Percentiles rank a stretch among this genome's conserved stretches.
phyloP scores from a whole-genome alignment of 35 echinoderm and acorn worm species.

The Diadema setosum region DNA sequence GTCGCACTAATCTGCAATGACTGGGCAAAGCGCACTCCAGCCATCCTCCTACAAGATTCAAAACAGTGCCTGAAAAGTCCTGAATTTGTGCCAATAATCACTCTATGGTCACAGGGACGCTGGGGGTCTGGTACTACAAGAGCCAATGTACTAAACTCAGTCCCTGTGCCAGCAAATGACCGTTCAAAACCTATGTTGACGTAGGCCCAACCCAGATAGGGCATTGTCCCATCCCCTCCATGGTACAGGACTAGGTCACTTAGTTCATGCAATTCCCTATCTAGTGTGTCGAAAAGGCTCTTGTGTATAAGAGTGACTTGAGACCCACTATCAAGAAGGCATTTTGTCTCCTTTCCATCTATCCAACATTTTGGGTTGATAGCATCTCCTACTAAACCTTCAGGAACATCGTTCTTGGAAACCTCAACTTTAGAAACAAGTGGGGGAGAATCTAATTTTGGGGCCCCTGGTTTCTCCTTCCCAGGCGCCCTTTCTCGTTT shows the following conservation, averaged over 20 bases:
- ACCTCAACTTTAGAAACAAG: neutral
- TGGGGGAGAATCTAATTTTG: too few relatives aligned
- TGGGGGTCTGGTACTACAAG: constrained; percentile 49
- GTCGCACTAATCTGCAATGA: constrained; percentile 2
- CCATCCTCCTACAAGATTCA: constrained; percentile 8
- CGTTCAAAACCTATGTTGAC: neutral
- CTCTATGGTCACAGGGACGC: neutral
- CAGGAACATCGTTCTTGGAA: neutral
- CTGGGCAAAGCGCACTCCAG: constrained; percentile 24
- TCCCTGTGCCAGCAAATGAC: constrained; percentile 13
- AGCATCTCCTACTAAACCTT: constrained; percentile 46
- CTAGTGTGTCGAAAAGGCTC: constrained; percentile 24
- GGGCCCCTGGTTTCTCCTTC: constrained; percentile 28
- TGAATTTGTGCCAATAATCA: constrained; percentile 55
- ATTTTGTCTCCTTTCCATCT: neutral
- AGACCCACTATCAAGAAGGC: constrained; percentile 65
- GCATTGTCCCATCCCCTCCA: constrained; percentile 63
- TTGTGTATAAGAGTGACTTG: constrained; percentile 54
- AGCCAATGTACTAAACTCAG: constrained; percentile 19
- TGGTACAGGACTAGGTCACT: constrained; percentile 50
- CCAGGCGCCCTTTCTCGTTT: constrained; percentile 38
- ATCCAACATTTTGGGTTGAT: neutral
- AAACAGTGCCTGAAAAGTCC: constrained; percentile 46
- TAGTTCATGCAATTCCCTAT: constrained; percentile 15
- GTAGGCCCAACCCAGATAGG: constrained; percentile 54